Evolutionary conservation across 2,113 vertebrate genomes (phyloP).

Genomic region (Lycaon pictus): DNA sequence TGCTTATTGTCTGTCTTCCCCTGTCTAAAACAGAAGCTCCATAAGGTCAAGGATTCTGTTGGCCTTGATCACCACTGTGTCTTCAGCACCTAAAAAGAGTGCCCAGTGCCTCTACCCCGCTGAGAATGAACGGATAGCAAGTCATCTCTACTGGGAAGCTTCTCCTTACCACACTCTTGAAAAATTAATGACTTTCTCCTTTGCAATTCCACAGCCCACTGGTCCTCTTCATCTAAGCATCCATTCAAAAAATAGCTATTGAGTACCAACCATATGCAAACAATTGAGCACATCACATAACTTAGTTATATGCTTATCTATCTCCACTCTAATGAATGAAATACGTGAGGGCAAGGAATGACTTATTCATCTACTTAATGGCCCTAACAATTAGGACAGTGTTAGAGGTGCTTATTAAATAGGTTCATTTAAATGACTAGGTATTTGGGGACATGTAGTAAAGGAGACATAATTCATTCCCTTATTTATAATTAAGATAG

Average conservation of each 20-base stretch:
- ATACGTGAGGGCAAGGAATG: neutral
- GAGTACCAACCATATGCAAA: neutral
- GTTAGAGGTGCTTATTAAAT: neutral
- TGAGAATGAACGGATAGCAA: neutral
- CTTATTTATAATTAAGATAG: neutral
- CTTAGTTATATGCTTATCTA: neutral
- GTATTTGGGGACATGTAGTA: neutral
- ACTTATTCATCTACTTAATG: neutral
- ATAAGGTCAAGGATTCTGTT: neutral
- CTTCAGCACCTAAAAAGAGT: neutral
- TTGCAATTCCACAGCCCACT: neutral
- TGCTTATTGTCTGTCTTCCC: neutral
- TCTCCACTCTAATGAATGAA: neutral
- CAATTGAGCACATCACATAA: neutral
- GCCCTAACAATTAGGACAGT: neutral
- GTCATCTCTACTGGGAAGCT: neutral
- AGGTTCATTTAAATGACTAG: neutral
- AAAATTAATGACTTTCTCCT: neutral
- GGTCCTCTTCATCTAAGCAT: neutral
- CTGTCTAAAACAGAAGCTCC: neutral
- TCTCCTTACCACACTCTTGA: neutral
- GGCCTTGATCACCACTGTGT: neutral
- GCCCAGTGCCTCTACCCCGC: rapidly evolving
- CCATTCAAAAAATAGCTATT: neutral
- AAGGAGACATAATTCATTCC: neutral